Evolutionary conservation across 2,888 invertebrate species (phyloP).

Genomic region (Eurois occulta): DNA sequence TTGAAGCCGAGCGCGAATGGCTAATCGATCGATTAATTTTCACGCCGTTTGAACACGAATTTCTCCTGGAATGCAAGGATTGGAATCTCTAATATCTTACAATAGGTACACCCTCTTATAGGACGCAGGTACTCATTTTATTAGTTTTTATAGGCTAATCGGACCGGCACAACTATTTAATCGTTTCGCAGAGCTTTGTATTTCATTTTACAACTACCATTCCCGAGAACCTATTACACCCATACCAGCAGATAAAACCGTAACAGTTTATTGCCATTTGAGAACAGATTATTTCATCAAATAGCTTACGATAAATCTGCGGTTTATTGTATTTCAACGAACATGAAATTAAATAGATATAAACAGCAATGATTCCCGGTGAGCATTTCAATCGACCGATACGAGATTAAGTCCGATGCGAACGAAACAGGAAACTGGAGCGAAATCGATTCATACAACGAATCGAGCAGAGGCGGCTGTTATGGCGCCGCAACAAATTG

Average conservation of each 20-base stretch:
- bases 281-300: constrained; percentile 65
- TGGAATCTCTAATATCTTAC: constrained; percentile 69
- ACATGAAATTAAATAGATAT: constrained; percentile 79
- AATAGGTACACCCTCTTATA: constrained; percentile 40
- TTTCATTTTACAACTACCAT: constrained; percentile 56
- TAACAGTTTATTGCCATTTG: constrained; percentile 67
- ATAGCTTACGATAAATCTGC: constrained; percentile 70
- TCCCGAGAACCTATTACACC: constrained; percentile 53
- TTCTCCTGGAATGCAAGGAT: constrained; percentile 78
- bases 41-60: constrained; percentile 85
- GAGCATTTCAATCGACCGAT: constrained; percentile 83
- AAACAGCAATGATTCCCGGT: constrained; percentile 76
- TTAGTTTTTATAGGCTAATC: constrained; percentile 53
- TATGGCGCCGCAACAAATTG: constrained; percentile 89
- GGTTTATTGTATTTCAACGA: constrained; percentile 75
- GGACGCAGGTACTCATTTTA: constrained; percentile 25
- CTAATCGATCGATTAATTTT: constrained; percentile 89
- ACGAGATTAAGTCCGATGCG: constrained; percentile 86
- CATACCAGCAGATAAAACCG: constrained; percentile 56
- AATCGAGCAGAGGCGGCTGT: constrained; percentile 86
- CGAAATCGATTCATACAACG: constrained; percentile 88
- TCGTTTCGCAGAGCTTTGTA: constrained; percentile 56
- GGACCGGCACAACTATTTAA: constrained; percentile 51
- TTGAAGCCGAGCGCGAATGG: constrained; percentile 83
- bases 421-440: constrained; percentile 88